Percentiles rank a stretch among this genome's conserved stretches.
Evolutionary conservation across 2,113 vertebrate species (phyloP).

Genomic region (Taurulus bubalis): DNA sequence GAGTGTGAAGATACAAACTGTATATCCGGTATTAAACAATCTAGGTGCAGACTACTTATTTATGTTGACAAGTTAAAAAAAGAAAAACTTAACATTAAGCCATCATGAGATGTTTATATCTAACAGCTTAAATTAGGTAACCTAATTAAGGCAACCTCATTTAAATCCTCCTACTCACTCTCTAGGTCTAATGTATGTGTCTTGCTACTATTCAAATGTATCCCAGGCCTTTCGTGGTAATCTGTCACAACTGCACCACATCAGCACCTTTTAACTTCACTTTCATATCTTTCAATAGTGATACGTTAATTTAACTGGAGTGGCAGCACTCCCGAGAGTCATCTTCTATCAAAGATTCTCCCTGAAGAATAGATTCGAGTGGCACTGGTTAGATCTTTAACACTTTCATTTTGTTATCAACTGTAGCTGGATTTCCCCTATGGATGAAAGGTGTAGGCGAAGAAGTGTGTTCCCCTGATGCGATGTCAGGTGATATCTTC

Average conservation of each 20-base stretch:
- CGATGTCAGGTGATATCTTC: not conserved
- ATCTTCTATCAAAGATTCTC: slow-evolving; percentile 21
- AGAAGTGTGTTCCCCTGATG: not conserved
- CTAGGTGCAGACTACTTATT: slow-evolving; percentile 4
- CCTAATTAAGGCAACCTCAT: slow-evolving; percentile 43
- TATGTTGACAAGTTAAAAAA: slow-evolving; percentile 18
- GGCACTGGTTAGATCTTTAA: not conserved
- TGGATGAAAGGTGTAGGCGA: not conserved
- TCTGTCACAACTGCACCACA: slow-evolving; percentile 19
- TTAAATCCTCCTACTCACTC: not conserved
- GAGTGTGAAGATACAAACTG: not conserved
- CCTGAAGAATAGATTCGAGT: not conserved
- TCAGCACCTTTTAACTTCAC: slow-evolving; percentile 12
- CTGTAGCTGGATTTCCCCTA: not conserved
- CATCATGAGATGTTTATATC: slow-evolving; percentile 36
- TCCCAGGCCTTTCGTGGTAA: slow-evolving; percentile 22
- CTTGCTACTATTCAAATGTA: slow-evolving; percentile 17
- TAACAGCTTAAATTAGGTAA: slow-evolving; percentile 42
- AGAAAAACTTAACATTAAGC: not conserved
- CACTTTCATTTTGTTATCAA: too few species aligned
- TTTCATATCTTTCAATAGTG: not conserved
- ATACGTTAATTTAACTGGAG: slow-evolving; percentile 23
- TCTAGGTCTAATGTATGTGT: not conserved
- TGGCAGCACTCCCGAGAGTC: not conserved
- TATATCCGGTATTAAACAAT: not conserved